Base-by-base conservation (phyloP, 2,888 invertebrate species). In the Polyommatus icarus region DNA sequence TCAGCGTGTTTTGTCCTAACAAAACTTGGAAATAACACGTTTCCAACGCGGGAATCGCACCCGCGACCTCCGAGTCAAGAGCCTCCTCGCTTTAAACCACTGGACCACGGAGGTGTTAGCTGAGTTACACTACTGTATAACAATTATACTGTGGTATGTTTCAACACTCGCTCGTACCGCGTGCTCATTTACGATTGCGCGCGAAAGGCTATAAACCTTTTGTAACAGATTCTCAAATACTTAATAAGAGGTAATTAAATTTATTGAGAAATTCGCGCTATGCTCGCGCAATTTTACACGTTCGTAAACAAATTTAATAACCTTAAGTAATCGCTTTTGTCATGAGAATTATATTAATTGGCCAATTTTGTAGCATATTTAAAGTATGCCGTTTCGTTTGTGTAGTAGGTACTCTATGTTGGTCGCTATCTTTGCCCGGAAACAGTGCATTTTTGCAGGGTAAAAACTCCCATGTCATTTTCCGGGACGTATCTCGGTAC, bases 271-370 rank as follows among this genome's bases (percentile, higher is more conserved):
- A 73, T 36, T 73, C 46, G 40, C 73, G 73, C 20, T 73, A 20
- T 24, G 40, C n/a, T 73, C 73, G 20, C 73, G 40, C 73, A 81
- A 82, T 67, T 67, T 67, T 67, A 67, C 67, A 67, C 67, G 67
- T 67, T 67, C 67, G 24, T 24, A 82, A 61, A 61, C 61, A 24
- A 24, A 67, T 67, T 67, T 67, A 67, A 67, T 29, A 15, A 67
- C 67, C 18, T 32, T 67, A 32, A 32, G 67, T 67, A 67, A 67
- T 67, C 29, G 29, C 12, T 24, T 67, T 67, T 32, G 67, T 67
- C 5, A 67, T 29, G 67, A 29, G 67, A 67, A 67, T 67, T 67
- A 18, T 67, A 32, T 10, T 61, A 24, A 61, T 24, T 24, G 24
- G 3, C 10, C 61, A 24, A 24, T 61, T 61, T 61, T 12, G 24